These are phyloP conservation scores for Chamaea fasciata DNA, from an alignment of 2,113 vertebrate genomes.

Conservation along the genomic window DNA sequence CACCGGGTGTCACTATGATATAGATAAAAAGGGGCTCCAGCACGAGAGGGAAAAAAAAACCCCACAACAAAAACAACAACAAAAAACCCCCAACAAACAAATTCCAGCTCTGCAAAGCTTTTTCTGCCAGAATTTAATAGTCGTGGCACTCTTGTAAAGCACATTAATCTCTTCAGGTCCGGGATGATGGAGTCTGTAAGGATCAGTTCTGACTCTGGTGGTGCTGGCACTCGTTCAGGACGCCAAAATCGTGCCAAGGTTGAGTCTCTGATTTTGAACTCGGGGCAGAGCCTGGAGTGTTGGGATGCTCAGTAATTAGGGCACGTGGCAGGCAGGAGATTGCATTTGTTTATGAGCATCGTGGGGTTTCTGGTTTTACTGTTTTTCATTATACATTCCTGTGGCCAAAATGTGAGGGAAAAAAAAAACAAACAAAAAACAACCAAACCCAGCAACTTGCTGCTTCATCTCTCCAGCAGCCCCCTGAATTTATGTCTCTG, in stretches of 20 bases:
- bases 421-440: not conserved
- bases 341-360: not conserved
- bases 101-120: not conserved
- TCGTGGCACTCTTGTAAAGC: not conserved
- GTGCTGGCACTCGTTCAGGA: not conserved
- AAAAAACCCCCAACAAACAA: too few relatives aligned
- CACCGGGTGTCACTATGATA: slow-evolving; percentile 67
- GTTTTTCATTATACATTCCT: not conserved
- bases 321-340: not conserved
- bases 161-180: not conserved
- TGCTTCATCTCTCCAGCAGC: not conserved
- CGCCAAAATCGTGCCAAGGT: not conserved
- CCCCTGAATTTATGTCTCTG: not conserved
- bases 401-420: not conserved
- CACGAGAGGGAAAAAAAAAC: not conserved
- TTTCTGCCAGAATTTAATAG: not conserved
- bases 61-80: too few relatives aligned
- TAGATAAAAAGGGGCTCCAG: not conserved
- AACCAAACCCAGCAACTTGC: fast-evolving
- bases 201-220: not conserved
- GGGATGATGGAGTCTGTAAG: not conserved
- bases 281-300: not conserved
- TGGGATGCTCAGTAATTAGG: not conserved
- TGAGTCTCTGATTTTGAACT: not conserved
- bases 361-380: not conserved